Conservation (phyloP, 2,113 vertebrate species). For the Cyphomyrus plagiostoma region DNA sequence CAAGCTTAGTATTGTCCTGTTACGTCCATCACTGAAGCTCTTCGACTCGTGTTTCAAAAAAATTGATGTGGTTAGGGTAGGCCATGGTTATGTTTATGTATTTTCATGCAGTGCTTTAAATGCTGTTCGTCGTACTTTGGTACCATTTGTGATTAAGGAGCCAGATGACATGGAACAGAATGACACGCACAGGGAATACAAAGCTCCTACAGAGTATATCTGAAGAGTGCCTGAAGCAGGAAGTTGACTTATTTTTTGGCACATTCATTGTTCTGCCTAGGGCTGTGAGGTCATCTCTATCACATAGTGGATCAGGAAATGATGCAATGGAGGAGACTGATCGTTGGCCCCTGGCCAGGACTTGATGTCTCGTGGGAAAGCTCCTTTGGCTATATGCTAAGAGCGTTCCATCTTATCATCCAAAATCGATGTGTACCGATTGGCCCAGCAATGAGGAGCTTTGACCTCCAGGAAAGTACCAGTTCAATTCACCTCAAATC, state of each 20-base stretch:
- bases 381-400: neutral
- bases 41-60: neutral
- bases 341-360: conserved; percentile 15
- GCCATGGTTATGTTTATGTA: neutral
- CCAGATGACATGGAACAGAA: neutral
- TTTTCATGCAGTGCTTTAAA: neutral
- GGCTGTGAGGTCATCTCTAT: conserved; percentile 54
- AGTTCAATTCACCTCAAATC: neutral
- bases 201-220: neutral
- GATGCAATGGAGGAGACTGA: conserved; percentile 34
- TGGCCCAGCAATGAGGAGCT: neutral
- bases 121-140: neutral
- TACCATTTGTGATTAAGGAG: neutral
- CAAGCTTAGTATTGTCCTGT: neutral
- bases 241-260: conserved; percentile 27
- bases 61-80: neutral
- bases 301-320: conserved; percentile 40
- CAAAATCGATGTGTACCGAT: neutral
- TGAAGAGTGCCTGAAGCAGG: conserved; percentile 19
- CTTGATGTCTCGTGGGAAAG: conserved; percentile 19
- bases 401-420: neutral
- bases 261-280: conserved; percentile 51
- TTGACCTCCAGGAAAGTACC: neutral
- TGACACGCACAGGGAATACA: neutral
- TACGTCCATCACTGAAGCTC: neutral